A percentile compares a stretch with the other conserved stretches of the same genome.
phyloP scores from a whole-genome alignment of 2,113 vertebrate genomes.

The Zosterops lateralis region DNA sequence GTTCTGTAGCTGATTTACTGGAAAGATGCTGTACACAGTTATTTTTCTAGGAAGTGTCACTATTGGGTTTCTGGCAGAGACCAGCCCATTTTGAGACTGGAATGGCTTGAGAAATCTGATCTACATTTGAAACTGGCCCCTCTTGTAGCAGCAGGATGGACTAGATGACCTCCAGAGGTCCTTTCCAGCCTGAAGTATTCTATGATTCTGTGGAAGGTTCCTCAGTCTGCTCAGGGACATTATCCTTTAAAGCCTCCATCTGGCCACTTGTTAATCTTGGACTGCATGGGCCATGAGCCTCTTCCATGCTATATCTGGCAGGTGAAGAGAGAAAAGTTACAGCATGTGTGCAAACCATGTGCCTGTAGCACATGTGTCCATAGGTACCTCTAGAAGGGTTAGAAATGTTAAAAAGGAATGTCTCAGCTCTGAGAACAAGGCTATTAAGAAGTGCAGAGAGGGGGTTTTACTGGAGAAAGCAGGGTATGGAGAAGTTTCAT shows the following conservation, averaged over 20 bases:
- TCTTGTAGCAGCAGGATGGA: background rate
- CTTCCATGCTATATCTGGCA: background rate
- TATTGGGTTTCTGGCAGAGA: background rate
- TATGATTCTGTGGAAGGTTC: background rate
- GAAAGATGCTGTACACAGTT: background rate
- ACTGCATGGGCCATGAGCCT: background rate
- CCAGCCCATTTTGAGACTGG: background rate
- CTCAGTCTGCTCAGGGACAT: background rate
- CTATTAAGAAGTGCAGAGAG: background rate
- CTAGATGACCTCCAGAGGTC: constrained; percentile 15
- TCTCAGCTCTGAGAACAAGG: background rate
- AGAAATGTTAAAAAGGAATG: background rate
- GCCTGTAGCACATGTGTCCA: fast-evolving
- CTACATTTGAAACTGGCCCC: background rate
- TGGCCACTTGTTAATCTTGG: background rate
- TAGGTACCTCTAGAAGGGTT: background rate
- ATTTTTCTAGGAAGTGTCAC: constrained; percentile 38
- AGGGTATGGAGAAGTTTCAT: background rate
- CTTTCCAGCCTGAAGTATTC: background rate
- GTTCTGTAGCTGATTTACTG: background rate
- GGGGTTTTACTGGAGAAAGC: background rate
- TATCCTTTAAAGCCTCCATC: background rate
- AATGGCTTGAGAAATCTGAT: constrained; percentile 43
- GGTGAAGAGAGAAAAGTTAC: background rate
- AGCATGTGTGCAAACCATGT: background rate